Evolutionary conservation across 2,888 invertebrate genomes (phyloP).

Genomic region (Choreutis nemorana): DNA sequence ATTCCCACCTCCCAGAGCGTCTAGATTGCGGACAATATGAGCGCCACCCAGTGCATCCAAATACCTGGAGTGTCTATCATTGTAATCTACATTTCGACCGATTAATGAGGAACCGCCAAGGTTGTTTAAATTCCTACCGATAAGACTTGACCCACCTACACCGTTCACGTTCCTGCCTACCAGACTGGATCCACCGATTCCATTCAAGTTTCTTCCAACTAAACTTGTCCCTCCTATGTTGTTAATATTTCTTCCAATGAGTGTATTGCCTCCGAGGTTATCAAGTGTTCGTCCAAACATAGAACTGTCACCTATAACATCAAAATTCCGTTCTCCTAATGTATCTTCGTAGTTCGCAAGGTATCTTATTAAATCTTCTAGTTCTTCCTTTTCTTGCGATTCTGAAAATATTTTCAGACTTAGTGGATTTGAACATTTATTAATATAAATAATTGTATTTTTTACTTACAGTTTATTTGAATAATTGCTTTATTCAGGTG

Average conservation of each 20-base stretch:
- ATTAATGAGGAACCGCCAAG: constrained; percentile 10
- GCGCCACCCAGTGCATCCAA: too few relatives aligned
- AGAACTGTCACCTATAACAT: constrained; percentile 6
- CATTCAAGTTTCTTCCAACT: constrained; percentile 35
- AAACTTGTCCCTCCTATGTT: constrained; percentile 61
- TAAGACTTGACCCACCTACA: constrained; percentile 20
- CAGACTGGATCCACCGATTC: constrained; percentile 46
- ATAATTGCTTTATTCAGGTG: too few relatives aligned
- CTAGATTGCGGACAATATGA: constrained; percentile 4
- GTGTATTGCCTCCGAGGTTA: constrained; percentile 47
- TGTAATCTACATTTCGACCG: constrained; percentile 17
- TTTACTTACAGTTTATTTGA: too few relatives aligned
- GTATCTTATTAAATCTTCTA: constrained; percentile 37
- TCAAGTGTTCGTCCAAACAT: constrained; percentile 29
- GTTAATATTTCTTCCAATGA: constrained; percentile 48
- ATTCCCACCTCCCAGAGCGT: constrained; percentile 6
- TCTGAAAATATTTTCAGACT: constrained; percentile 48
- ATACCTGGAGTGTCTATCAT: constrained; percentile 11
- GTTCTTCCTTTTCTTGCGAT: constrained; percentile 33
- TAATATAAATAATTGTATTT: too few relatives aligned
- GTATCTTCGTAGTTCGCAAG: constrained; percentile 30
- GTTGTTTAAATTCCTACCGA: constrained; percentile 25
- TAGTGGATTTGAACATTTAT: too few relatives aligned
- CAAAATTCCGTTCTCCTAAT: constrained; percentile 15
- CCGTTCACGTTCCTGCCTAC: constrained; percentile 20